These are phyloP conservation scores for Macrosiphum euphorbiae DNA, from an alignment of 2,888 invertebrate genomes.

Conservation along the genomic window DNA sequence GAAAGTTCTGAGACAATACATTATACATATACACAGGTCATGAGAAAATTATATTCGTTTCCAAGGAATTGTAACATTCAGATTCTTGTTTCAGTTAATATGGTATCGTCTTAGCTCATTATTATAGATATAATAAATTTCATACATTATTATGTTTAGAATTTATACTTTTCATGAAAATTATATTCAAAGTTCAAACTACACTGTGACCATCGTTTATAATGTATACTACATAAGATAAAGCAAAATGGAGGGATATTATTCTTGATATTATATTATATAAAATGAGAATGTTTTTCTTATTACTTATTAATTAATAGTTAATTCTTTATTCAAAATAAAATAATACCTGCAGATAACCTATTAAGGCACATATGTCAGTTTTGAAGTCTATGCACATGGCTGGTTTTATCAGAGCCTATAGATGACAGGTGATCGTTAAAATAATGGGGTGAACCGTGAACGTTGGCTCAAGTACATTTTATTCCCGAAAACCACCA, in stretches of 20 bases:
- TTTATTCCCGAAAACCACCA: background rate
- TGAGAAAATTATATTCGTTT: constrained; percentile 53
- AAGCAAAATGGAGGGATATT: background rate
- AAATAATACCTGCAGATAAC: background rate
- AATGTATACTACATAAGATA: background rate
- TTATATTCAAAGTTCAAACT: background rate
- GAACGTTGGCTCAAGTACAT: background rate
- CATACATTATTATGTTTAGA: background rate
- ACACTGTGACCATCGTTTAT: background rate
- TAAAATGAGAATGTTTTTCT: background rate
- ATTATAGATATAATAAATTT: background rate
- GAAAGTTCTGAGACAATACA: constrained; percentile 61
- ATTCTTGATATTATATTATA: background rate
- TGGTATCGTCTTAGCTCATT: background rate
- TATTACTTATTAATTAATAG: too few species aligned
- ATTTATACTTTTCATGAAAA: background rate
- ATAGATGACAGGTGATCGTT: background rate
- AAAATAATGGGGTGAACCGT: constrained; percentile 28
- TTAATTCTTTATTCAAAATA: background rate
- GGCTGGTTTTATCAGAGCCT: background rate
- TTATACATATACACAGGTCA: constrained; percentile 16
- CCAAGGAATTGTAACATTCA: constrained; percentile 46
- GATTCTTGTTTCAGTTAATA: background rate
- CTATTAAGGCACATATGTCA: background rate
- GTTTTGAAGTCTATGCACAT: background rate